Evolutionary conservation across 2,797 vertebrate genomes (phyloP).

Genomic region (Rallus crepitans): DNA sequence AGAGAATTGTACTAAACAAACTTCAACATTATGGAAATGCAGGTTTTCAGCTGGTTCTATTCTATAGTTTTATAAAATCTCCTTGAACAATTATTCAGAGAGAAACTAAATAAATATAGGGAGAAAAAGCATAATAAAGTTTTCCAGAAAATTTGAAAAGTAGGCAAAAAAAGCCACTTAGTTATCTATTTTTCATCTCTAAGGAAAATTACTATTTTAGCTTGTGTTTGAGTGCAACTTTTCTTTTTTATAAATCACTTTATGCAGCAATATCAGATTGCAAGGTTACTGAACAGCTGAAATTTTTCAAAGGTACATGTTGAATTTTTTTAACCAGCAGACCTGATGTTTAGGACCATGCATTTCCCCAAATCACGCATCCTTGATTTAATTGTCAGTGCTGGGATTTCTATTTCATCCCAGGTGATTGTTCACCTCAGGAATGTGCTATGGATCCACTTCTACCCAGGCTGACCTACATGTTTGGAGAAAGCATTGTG

Average conservation of each 20-base stretch:
- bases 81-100: slow-evolving; percentile 16
- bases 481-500: background rate
- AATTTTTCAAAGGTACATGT: background rate
- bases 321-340: background rate
- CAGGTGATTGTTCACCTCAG: background rate
- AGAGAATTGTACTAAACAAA: slow-evolving; percentile 20
- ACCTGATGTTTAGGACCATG: background rate
- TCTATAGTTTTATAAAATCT: slow-evolving; percentile 38
- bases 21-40: background rate
- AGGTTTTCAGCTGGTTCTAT: slow-evolving; percentile 47
- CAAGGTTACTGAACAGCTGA: background rate
- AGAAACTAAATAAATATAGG: slow-evolving; percentile 2
- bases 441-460: background rate
- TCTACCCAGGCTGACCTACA: background rate
- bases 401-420: background rate
- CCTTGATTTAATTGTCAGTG: background rate
- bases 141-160: slow-evolving; percentile 22
- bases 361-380: background rate
- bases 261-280: background rate
- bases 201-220: background rate
- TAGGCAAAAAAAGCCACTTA: background rate
- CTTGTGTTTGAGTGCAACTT: background rate
- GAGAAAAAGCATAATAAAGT: background rate
- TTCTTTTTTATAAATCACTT: background rate
- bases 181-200: background rate